These are phyloP conservation scores for Drosophila colorata DNA, from an alignment of 2,888 invertebrate species.

Conservation along the genomic window DNA sequence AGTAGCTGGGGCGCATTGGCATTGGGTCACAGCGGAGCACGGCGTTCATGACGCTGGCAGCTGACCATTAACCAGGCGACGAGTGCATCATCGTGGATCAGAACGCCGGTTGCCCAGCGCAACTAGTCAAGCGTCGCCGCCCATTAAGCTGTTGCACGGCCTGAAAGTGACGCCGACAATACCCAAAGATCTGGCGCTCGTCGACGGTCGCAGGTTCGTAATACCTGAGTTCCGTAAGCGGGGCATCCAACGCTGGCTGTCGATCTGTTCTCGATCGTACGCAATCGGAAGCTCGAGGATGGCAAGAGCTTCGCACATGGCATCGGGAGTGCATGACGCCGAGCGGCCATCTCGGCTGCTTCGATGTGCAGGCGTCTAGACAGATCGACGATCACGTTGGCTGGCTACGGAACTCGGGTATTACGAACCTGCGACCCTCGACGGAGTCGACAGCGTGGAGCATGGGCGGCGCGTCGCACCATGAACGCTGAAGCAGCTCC, in stretches of 20 bases:
- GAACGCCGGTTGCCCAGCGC: constrained; percentile 35
- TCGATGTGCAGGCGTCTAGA: no score
- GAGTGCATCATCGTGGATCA: constrained; percentile 45
- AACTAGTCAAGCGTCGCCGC: constrained; percentile 3
- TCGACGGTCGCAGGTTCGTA: constrained; percentile 21
- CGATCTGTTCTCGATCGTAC: constrained; percentile 11
- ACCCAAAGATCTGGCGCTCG: constrained; percentile 16
- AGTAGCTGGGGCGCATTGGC: constrained; percentile 41
- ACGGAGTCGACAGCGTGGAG: no score
- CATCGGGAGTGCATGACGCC: no score
- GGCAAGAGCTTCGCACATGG: constrained; percentile 24
- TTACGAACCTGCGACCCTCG: constrained; percentile 21
- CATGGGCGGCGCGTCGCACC: no score
- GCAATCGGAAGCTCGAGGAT: constrained; percentile 25
- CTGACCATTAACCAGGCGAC: constrained; percentile 39
- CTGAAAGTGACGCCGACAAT: constrained; percentile 19
- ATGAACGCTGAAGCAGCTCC: no score
- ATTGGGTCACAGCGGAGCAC: constrained; percentile 43
- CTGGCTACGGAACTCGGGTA: constrained; percentile 10
- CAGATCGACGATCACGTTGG: neutral
- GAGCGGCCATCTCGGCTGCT: no score
- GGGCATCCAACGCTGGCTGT: neutral
- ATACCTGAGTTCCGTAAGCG: constrained; percentile 4
- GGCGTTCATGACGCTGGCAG: constrained; percentile 52
- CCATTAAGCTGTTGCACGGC: constrained; percentile 52